Evolutionary conservation across 2,113 vertebrate species (phyloP).

Genomic region (Aegypius monachus): DNA sequence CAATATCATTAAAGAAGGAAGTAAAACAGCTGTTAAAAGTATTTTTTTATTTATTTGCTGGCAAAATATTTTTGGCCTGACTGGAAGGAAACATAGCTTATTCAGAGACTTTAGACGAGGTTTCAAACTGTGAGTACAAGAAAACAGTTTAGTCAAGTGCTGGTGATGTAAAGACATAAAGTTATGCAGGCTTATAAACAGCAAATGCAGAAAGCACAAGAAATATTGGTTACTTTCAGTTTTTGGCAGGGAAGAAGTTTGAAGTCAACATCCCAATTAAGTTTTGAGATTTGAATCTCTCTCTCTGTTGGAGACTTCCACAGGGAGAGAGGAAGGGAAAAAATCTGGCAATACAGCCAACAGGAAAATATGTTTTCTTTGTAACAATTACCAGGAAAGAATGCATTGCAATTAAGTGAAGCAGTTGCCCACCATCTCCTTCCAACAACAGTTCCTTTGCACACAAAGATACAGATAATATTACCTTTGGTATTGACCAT

Average conservation of each 20-base stretch:
- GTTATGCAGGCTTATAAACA: background rate
- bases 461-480: background rate
- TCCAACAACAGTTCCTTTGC: background rate
- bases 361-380: background rate
- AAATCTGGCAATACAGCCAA: background rate
- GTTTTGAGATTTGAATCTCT: background rate
- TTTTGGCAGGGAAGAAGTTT: background rate
- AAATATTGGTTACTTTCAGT: background rate
- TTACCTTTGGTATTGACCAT: background rate
- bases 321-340: background rate
- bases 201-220: background rate
- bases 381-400: background rate
- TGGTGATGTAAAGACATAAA: slow-evolving; percentile 14
- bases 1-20: slow-evolving; percentile 43
- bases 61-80: slow-evolving; percentile 47
- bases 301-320: background rate
- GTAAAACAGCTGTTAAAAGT: slow-evolving; percentile 43
- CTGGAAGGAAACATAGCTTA: slow-evolving; percentile 8
- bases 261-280: background rate
- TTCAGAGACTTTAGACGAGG: background rate
- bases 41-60: slow-evolving; percentile 40
- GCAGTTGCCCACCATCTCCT: background rate
- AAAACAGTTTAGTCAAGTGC: slow-evolving; percentile 37
- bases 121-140: slow-evolving; percentile 29
- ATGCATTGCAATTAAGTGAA: background rate